Conservation (phyloP, 2,113 vertebrate species). For the Cacatua alba region DNA sequence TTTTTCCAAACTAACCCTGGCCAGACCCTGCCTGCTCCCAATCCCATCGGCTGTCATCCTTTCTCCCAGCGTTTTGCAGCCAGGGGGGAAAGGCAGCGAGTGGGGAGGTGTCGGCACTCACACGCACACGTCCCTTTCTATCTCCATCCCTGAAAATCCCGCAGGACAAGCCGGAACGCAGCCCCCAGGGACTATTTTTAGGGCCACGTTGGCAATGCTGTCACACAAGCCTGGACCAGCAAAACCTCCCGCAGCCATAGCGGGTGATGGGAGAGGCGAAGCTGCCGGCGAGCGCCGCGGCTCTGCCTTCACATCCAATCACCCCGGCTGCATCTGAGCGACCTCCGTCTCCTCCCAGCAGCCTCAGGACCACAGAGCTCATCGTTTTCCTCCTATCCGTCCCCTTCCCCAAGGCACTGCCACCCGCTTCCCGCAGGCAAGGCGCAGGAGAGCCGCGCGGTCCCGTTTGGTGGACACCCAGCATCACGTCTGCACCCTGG, state of each 20-base stretch:
- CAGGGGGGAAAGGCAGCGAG: not conserved
- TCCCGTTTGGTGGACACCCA: not conserved
- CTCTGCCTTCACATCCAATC: slow-evolving; percentile 55
- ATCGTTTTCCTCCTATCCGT: not conserved
- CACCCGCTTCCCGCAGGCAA: not conserved
- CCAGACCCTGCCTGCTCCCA: not conserved
- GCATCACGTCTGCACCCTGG: accelerated
- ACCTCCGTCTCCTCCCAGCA: not conserved
- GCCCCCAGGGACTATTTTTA: not conserved
- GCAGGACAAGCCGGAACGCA: accelerated
- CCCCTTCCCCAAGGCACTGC: not conserved
- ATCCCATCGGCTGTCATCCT: not conserved
- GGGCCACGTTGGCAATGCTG: accelerated
- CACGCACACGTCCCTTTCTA: not conserved
- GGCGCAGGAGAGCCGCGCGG: accelerated
- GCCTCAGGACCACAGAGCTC: not conserved
- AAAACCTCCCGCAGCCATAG: not conserved
- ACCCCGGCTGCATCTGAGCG: not conserved
- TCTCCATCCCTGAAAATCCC: not conserved
- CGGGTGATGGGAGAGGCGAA: not conserved
- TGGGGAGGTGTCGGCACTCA: not conserved
- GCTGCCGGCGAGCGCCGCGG: not conserved
- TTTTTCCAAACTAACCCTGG: accelerated
- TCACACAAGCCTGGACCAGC: not conserved
- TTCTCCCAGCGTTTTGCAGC: accelerated